Percentiles rank a stretch among this genome's conserved stretches.
Conservation (phyloP, 1,140 invertebrate species). For the Melitaea cinxia region DNA sequence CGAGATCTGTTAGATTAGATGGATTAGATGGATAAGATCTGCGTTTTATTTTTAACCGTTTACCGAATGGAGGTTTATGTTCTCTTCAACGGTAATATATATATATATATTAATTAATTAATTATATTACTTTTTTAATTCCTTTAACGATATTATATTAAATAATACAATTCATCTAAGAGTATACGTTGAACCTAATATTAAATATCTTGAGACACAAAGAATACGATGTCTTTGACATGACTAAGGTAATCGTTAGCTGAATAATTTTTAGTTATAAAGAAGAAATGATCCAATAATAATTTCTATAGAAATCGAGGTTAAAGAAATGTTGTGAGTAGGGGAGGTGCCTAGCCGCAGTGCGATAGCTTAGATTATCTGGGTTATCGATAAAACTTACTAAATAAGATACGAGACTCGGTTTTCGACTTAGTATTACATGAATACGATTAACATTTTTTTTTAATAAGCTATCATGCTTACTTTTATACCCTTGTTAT, state of each 20-base stretch:
- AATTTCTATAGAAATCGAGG: slow-evolving; percentile 45
- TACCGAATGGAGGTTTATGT: no score
- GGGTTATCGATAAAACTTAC: slow-evolving; percentile 24
- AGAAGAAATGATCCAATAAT: slow-evolving; percentile 36
- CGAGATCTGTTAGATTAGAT: no score
- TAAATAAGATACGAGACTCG: no score
- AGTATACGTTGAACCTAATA: not conserved
- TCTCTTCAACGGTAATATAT: no score
- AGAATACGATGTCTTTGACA: not conserved
- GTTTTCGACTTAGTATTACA: no score
- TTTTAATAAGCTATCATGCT: no score
- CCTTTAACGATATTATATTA: not conserved
- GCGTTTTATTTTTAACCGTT: no score
- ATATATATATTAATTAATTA: not conserved
- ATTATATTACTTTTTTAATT: not conserved
- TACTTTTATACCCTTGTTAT: no score
- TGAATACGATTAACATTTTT: no score
- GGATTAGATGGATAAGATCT: no score
- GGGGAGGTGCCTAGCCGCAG: slow-evolving; percentile 33
- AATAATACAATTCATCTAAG: not conserved
- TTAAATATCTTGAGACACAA: not conserved
- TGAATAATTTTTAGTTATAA: not conserved
- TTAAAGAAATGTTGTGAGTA: slow-evolving; percentile 38
- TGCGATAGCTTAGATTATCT: slow-evolving; percentile 37
- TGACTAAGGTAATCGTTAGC: not conserved